Evolutionary conservation across 37 sponge, comb jelly and placozoan genomes (phyloP).

Genomic region (Axinella damicornis): DNA sequence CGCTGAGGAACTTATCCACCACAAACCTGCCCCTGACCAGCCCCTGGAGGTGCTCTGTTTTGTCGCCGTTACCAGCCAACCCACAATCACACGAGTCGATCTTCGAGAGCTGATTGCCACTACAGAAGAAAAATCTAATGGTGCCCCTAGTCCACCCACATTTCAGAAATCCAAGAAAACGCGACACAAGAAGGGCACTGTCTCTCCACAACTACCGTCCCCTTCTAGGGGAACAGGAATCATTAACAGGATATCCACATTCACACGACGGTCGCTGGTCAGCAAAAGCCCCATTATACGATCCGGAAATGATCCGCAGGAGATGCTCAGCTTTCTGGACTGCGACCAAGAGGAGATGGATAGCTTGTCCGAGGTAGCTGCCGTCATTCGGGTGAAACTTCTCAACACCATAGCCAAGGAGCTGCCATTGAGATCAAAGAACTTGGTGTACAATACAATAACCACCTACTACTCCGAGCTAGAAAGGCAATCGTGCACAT

Average conservation of each 20-base stretch:
- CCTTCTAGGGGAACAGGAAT: neutral
- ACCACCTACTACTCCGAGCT: slow-evolving; percentile 33
- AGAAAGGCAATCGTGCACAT: slow-evolving; percentile 46
- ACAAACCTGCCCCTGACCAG: slow-evolving; percentile 19
- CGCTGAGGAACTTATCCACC: slow-evolving; percentile 42
- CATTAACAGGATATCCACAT: neutral
- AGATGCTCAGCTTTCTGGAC: slow-evolving; percentile 39
- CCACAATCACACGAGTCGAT: slow-evolving; percentile 11
- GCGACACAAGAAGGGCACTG: neutral
- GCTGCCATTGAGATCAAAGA: slow-evolving; percentile 7
- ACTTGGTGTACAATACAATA: neutral
- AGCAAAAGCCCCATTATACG: neutral
- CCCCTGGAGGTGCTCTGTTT: slow-evolving; percentile 41
- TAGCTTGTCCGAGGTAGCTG: neutral
- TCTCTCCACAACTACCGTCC: neutral
- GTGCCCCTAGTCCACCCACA: neutral
- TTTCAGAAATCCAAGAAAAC: neutral
- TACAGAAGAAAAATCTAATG: neutral
- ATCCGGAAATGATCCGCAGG: slow-evolving; percentile 7
- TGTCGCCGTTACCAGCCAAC: slow-evolving; percentile 41
- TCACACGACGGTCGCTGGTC: neutral
- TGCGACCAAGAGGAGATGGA: slow-evolving; percentile 28
- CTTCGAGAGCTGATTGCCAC: slow-evolving; percentile 5
- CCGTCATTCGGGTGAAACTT: neutral
- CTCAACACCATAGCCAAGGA: slow-evolving; percentile 5